Base-by-base conservation (phyloP, 2,888 invertebrate genomes). In the Caenorhabditis angaria region DNA sequence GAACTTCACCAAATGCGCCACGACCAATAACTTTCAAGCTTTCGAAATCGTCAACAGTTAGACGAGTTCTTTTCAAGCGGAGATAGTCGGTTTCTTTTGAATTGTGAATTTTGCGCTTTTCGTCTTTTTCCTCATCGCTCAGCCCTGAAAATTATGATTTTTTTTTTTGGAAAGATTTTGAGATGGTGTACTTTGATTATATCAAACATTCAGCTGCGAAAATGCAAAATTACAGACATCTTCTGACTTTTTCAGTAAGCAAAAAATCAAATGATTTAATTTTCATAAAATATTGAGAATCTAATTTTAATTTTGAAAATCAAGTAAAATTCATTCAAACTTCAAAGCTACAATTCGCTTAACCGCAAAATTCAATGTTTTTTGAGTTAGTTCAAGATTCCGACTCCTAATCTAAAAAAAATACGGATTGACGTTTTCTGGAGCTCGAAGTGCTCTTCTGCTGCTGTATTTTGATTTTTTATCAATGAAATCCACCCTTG, bases 81-180 rank as follows among this genome's bases (percentile, higher is more conserved):
- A 99, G 92, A 89, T 97, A 99, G 90, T 99, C 97, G 18, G 97
- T 97, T 90, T 99, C 99, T 89, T 97, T 97, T 88, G 94, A 93
- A 70, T 97, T 96, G 91, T 99, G 97, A 87, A 95, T 94, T 87
- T 93, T 92, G 82, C 97, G 91, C 88, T 94, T 94, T 89, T 94
- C 95, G 88, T 94, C 93, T 89, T 94, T 95, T 88, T 91, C 88
- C 25, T 72, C 77, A 24, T 87, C 87, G 22, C 70, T 73, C 22
- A 85, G 54, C 28, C 77, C 77, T 82, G 22, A 24, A 72, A 62
- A 27, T 47, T 12, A 8, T 54, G 18, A 27, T 25, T 8, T 10
- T 24, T 28, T 32, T 12, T 14, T 57, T 32, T 32, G 32, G 10
- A 32, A 5, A 32, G n/a, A 1, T 24, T 5, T 41, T 12, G 14